A percentile compares a stretch with the other conserved stretches of the same genome.
Evolutionary conservation across 2,113 vertebrate genomes (phyloP).

Genomic region (Nothoprocta pentlandii): DNA sequence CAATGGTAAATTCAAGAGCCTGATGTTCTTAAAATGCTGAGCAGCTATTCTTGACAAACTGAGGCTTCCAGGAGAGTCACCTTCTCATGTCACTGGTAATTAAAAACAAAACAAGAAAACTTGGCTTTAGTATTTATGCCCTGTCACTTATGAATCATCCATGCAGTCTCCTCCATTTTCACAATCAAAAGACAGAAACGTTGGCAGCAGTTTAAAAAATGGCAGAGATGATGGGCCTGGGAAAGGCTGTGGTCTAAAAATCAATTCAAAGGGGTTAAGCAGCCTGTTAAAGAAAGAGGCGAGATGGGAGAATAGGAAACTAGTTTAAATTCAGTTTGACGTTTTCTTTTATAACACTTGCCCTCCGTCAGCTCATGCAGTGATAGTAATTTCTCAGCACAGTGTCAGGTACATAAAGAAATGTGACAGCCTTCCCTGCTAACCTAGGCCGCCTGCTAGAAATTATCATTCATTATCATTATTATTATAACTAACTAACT

Average conservation of each 20-base stretch:
- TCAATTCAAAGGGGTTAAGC: background rate
- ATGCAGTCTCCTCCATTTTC: background rate
- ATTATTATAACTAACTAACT: conserved; percentile 17
- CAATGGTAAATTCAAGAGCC: accelerated
- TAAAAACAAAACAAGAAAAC: background rate
- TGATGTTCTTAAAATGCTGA: background rate
- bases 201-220: background rate
- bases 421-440: conserved; percentile 33
- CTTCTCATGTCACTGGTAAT: background rate
- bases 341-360: conserved; percentile 24
- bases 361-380: conserved; percentile 6
- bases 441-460: conserved; percentile 21
- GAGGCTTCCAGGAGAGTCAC: background rate
- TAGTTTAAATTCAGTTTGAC: conserved; percentile 23
- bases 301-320: conserved; percentile 4
- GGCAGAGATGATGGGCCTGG: background rate
- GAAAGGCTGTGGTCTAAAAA: background rate
- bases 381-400: conserved; percentile 23
- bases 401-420: conserved; percentile 27
- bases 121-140: background rate
- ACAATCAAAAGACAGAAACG: background rate
- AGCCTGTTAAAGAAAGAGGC: background rate
- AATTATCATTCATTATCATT: conserved; percentile 59
- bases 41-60: background rate
- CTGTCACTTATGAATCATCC: background rate